These are phyloP conservation scores for Drosophila austrosaltans DNA, from an alignment of 2,888 invertebrate genomes.

Conservation along the genomic window DNA sequence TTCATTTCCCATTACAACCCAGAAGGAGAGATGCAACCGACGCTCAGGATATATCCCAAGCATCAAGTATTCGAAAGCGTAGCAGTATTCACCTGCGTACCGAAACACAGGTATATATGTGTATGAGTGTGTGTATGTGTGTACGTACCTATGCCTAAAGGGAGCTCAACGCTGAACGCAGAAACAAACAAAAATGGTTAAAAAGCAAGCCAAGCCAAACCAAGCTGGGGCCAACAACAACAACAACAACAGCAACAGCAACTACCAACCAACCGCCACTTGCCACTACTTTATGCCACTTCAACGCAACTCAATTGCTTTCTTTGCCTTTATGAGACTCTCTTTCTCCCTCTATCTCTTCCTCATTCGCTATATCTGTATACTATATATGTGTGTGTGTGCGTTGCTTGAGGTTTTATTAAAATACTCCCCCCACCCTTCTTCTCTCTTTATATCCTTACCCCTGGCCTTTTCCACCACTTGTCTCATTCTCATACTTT, in stretches of 20 bases:
- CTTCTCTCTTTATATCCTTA: slow-evolving; percentile 19
- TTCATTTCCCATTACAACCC: slow-evolving; percentile 76
- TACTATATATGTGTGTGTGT: slow-evolving; percentile 17
- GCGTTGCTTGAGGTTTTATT: slow-evolving; percentile 64
- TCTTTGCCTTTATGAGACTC: slow-evolving; percentile 65
- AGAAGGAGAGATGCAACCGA: slow-evolving; percentile 30
- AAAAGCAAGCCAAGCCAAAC: slow-evolving; percentile 69
- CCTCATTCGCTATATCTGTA: slow-evolving; percentile 18
- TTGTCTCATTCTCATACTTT: slow-evolving; percentile 39
- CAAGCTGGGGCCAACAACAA: slow-evolving; percentile 28
- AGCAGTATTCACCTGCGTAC: slow-evolving; percentile 54
- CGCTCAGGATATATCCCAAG: slow-evolving; percentile 1
- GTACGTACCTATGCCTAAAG: slow-evolving; percentile 48
- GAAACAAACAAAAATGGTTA: slow-evolving; percentile 75
- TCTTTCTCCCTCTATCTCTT: slow-evolving; percentile 35
- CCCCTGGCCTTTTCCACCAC: slow-evolving; percentile 22
- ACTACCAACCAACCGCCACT: slow-evolving; percentile 58
- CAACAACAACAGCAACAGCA: slow-evolving; percentile 35
- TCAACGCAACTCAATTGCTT: slow-evolving; percentile 79
- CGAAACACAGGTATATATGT: slow-evolving; percentile 1
- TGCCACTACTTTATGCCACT: slow-evolving; percentile 78
- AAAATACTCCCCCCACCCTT: slow-evolving; percentile 56
- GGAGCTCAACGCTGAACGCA: slow-evolving; percentile 46
- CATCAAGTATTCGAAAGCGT: slow-evolving; percentile 28
- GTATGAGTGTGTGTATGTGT: slow-evolving; percentile 25